These are phyloP conservation scores for Drosophila yakuba DNA, from an alignment of 1,140 invertebrate species.

Conservation along the genomic window DNA sequence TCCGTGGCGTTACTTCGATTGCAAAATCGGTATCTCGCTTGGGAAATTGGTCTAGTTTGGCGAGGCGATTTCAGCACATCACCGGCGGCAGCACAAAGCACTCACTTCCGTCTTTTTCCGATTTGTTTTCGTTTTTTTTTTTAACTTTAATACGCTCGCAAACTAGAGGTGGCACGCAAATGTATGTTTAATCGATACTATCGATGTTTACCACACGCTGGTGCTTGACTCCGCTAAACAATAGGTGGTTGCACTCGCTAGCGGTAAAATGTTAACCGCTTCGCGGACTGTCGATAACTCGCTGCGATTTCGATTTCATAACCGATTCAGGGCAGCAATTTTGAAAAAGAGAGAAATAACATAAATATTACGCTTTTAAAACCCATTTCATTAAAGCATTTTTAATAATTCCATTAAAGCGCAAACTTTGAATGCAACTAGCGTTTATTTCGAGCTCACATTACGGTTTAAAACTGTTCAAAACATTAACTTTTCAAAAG, in stretches of 20 bases:
- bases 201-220: neutral
- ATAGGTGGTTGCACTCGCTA: neutral
- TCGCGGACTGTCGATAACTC: neutral
- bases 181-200: constrained; percentile 17
- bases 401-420: neutral
- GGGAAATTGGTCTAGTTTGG: neutral
- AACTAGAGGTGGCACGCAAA: constrained; percentile 8
- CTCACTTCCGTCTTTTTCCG: constrained; percentile 19
- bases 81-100: constrained; percentile 31
- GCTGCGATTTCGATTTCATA: neutral
- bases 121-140: constrained; percentile 39
- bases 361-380: too few relatives aligned
- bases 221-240: neutral
- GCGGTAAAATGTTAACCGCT: neutral
- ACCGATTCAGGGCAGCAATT: neutral
- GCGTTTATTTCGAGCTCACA: constrained; percentile 28
- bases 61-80: constrained; percentile 3
- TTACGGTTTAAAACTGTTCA: constrained; percentile 14
- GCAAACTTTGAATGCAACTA: neutral
- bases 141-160: constrained; percentile 3
- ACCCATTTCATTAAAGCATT: too few relatives aligned
- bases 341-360: neutral
- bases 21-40: constrained; percentile 5
- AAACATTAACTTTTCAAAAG: constrained; percentile 20
- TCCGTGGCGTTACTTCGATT: neutral